Evolutionary conservation across 2,797 vertebrate genomes (phyloP).

Genomic region (Orientallactaga sibirica): DNA sequence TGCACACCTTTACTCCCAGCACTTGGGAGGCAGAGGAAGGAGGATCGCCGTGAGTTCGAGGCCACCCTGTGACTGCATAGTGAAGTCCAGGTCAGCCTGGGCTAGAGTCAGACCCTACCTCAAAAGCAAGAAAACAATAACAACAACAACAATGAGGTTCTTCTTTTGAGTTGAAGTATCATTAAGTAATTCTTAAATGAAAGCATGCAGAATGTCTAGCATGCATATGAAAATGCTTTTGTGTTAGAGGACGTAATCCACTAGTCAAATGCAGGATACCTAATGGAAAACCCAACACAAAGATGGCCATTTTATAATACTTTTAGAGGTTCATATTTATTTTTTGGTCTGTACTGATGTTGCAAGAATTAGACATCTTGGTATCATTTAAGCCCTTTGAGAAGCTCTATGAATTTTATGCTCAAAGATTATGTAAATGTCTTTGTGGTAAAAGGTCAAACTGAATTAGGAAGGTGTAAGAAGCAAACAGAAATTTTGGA

Average conservation of each 20-base stretch:
- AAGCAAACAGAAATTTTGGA: slow-evolving; percentile 72
- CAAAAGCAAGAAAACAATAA: too few species aligned
- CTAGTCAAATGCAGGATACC: not conserved
- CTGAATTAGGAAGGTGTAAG: slow-evolving; percentile 52
- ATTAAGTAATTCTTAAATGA: slow-evolving; percentile 50
- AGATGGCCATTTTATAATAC: slow-evolving; percentile 25
- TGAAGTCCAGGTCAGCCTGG: too few species aligned
- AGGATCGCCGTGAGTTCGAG: too few species aligned
- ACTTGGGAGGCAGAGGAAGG: too few species aligned
- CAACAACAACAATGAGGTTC: not conserved
- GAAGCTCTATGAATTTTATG: not conserved
- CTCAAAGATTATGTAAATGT: not conserved
- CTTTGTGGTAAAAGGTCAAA: not conserved
- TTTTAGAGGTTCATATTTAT: slow-evolving; percentile 31
- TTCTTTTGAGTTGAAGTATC: slow-evolving; percentile 49
- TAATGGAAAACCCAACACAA: not conserved
- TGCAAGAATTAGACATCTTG: not conserved
- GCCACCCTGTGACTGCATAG: too few species aligned
- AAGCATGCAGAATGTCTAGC: slow-evolving; percentile 2
- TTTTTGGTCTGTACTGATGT: slow-evolving; percentile 23
- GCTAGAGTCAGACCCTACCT: too few species aligned
- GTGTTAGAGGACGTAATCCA: not conserved
- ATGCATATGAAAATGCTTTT: not conserved
- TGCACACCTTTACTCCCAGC: too few species aligned
- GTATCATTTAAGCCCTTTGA: not conserved